phyloP scores from a whole-genome alignment of 2,888 invertebrate species.

The Gandaritis pyraliata region DNA sequence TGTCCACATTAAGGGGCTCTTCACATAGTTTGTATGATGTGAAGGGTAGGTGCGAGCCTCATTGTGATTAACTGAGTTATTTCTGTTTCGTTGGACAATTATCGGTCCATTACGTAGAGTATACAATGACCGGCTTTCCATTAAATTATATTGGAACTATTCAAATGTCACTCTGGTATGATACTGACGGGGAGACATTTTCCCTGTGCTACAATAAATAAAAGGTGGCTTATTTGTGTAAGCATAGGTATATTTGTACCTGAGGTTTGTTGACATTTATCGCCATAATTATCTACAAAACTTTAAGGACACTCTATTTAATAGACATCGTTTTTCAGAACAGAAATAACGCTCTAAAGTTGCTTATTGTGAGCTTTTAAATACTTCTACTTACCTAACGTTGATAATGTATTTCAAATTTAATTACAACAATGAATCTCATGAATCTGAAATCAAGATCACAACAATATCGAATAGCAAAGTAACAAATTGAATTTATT shows the following conservation, averaged over 20 bases:
- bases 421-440: constrained; percentile 36
- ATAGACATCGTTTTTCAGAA: no score
- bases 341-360: no score
- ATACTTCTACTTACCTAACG: neutral
- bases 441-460: constrained; percentile 37
- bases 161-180: constrained; percentile 61
- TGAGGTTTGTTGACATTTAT: no score
- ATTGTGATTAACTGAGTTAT: constrained; percentile 82
- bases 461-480: constrained; percentile 64
- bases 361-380: no score
- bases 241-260: neutral
- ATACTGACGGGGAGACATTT: constrained; percentile 48
- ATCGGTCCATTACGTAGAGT: constrained; percentile 79
- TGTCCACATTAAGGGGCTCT: constrained; percentile 61
- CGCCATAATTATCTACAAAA: no score
- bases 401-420: constrained; percentile 15
- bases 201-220: constrained; percentile 29
- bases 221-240: constrained; percentile 10
- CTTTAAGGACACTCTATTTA: no score
- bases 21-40: constrained; percentile 45
- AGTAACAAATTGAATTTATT: constrained; percentile 62
- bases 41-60: constrained; percentile 72
- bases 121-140: constrained; percentile 70
- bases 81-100: constrained; percentile 82
- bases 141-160: constrained; percentile 69